These are phyloP conservation scores for Podiceps cristatus DNA, from an alignment of 2,113 vertebrate genomes.

Conservation along the genomic window DNA sequence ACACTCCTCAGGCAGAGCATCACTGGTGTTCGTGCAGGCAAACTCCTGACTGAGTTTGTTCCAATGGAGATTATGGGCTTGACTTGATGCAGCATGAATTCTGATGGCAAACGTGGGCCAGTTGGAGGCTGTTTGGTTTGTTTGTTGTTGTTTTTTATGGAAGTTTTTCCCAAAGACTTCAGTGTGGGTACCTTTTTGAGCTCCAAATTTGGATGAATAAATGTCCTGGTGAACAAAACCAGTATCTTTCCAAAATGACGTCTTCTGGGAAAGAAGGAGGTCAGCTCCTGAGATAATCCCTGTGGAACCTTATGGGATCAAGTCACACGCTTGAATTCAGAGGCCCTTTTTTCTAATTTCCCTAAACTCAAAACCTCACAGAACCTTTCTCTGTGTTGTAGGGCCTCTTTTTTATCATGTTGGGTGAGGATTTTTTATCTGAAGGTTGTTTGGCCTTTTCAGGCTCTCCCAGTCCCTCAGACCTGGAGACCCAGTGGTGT, in stretches of 20 bases:
- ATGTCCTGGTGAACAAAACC: background rate
- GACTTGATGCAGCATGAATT: background rate
- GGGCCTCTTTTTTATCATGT: background rate
- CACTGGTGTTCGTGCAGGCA: background rate
- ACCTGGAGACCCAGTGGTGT: background rate
- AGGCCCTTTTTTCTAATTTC: background rate
- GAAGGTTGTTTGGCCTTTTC: background rate
- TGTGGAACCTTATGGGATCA: background rate
- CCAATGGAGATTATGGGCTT: background rate
- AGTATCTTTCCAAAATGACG: background rate
- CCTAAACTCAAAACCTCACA: background rate
- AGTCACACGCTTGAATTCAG: background rate
- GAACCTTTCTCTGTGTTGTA: background rate
- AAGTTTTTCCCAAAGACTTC: background rate
- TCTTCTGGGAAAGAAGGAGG: background rate
- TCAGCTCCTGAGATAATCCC: background rate
- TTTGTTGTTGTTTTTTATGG: background rate
- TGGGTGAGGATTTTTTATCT: background rate
- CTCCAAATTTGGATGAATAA: background rate
- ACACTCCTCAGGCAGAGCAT: background rate
- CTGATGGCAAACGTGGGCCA: background rate
- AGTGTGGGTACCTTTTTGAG: background rate
- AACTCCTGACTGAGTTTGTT: background rate
- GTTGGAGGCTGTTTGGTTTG: background rate
- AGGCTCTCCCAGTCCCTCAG: background rate